phyloP scores from a whole-genome alignment of 1,140 invertebrate species.

The Zaprionus taronus region DNA sequence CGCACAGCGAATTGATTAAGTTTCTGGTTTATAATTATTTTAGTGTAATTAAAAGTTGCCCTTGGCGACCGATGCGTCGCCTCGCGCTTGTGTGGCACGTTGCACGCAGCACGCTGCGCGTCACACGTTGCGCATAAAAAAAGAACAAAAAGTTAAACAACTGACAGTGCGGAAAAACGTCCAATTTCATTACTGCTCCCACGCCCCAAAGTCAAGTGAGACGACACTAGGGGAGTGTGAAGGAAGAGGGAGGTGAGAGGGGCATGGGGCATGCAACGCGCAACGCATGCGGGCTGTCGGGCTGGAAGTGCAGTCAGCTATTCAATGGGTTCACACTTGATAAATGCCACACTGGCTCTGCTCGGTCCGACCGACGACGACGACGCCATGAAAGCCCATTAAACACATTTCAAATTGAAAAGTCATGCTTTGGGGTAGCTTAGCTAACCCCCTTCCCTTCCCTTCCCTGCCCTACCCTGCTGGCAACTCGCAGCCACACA shows the following conservation, averaged over 20 bases:
- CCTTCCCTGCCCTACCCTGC: not conserved
- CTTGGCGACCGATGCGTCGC: constrained; percentile 17
- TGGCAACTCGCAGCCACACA: constrained; percentile 23
- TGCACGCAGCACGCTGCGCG: no score
- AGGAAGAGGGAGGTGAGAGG: no score
- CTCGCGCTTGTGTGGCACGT: no score
- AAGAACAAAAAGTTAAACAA: not conserved
- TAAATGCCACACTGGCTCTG: constrained; percentile 25
- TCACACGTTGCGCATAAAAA: not conserved
- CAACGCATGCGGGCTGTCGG: constrained; percentile 23
- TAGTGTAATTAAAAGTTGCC: constrained; percentile 54
- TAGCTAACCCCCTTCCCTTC: not conserved
- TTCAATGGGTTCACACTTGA: constrained; percentile 42
- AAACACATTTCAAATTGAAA: constrained; percentile 78
- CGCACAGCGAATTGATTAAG: constrained; percentile 36
- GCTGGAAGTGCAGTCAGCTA: constrained; percentile 44
- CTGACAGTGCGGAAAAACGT: constrained; percentile 20
- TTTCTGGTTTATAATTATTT: constrained; percentile 50
- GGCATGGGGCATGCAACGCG: not conserved
- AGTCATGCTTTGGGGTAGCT: constrained; percentile 58
- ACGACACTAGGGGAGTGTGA: no score
- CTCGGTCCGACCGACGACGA: constrained; percentile 8
- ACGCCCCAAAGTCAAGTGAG: no score
- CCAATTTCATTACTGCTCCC: constrained; percentile 25
- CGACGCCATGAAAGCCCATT: constrained; percentile 55